These are phyloP conservation scores for Rhizomys pruinosus DNA, from an alignment of 2,113 vertebrate species.

Conservation along the genomic window DNA sequence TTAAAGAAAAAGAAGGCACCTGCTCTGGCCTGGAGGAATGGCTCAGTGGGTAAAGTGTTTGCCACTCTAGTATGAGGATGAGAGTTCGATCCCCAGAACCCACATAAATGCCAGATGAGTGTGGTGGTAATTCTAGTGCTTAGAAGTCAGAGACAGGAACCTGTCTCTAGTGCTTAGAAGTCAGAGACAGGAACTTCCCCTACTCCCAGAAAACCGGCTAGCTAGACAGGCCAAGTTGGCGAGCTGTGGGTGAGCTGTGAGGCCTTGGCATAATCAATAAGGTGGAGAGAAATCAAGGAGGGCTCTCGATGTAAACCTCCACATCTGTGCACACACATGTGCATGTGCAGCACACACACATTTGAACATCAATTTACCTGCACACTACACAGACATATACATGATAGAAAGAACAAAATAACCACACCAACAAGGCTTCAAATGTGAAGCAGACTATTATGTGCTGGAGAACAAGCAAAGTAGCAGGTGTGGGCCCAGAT, in stretches of 20 bases:
- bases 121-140: background rate
- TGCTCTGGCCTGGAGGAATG: background rate
- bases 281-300: background rate
- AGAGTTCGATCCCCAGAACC: background rate
- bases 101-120: background rate
- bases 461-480: background rate
- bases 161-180: background rate
- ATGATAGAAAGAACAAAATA: background rate
- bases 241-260: background rate
- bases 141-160: background rate
- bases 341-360: too few species aligned
- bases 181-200: background rate
- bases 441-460: background rate
- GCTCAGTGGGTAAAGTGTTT: background rate
- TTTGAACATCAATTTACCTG: too few species aligned
- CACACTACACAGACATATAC: background rate
- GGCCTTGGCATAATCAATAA: background rate
- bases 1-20: too few species aligned
- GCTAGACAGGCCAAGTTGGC: background rate
- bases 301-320: background rate
- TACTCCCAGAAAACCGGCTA: too few species aligned
- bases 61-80: background rate
- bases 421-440: background rate
- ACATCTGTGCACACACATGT: background rate
- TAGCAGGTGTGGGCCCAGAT: background rate